Evolutionary conservation across 2,797 vertebrate species (phyloP), one percentile per base, ranked within the genome.

Genomic region (Epinephelus awoara): DNA sequence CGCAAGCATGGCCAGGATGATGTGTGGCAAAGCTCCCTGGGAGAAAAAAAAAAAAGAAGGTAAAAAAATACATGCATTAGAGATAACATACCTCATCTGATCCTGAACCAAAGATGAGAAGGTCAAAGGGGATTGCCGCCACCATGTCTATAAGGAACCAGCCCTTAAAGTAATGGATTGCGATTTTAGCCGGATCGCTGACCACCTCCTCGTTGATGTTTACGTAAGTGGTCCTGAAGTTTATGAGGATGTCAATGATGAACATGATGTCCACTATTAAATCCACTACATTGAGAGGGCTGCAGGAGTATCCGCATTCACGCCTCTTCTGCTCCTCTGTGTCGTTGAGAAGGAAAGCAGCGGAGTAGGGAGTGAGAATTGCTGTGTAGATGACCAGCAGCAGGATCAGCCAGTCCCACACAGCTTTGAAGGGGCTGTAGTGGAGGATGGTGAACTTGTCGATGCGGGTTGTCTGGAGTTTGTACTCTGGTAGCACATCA

Each of bases 91-190:
- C 98, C 96, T 99, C 98, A 93, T 99, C 98, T 71, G 98, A 99
- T 89, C 98, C 98, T 75, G 98, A 99, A 94, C 98, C 98, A 93
- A 99, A 99, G 94, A 99, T 99, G 79, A 99, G 97, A 88, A 99
- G 96, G 95, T 99, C 98, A 89, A 99, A 99, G 71, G 98, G 98
- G 92, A 99, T 99, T 64, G 98, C 98, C 29, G 98, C 98, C 82
- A 99, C 98, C 97, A 99, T 99, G 95, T 99, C 98, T 93, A 99
- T 99, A 91, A 99, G 97, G 95, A 99, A 99, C 98, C 98, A 99
- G 95, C 98, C 98, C 96, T 99, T 99, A 95, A 99, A 99, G 93
- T 99, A 99, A 94, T 99, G 98, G 92, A 99, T 97, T 65, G 98
- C 98, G 91, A 99, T 99, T 94, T 96, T 99, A 74, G 97, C 97